Base-by-base conservation (phyloP, 2,797 vertebrate species). In the Sphenopsis melanotis region DNA sequence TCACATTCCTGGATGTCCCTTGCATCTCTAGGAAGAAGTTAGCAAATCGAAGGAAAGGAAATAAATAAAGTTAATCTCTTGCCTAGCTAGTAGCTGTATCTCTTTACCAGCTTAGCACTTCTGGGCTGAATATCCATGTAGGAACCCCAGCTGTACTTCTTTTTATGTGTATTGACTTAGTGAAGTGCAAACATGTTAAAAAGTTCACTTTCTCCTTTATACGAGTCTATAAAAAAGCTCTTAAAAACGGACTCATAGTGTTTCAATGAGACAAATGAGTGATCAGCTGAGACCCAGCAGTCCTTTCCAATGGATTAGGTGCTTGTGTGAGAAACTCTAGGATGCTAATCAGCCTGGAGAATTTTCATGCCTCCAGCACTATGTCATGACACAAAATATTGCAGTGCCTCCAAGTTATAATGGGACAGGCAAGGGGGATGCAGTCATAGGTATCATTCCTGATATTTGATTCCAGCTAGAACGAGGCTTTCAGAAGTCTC, bases 181-280 rank as follows among this genome's bases (percentile, higher is more conserved):
- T 82, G 83, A 94, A 97, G 97, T 97, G 97, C 97, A 98, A 97
- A 98, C 97, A 98, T 95, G 97, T 97, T 97, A 97, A 97, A 94
- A 98, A 97, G 96, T 98, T 98, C 98, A 97, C 98, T 98, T 97
- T 98, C 97, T 97, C 97, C 94, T 98, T 98, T 98, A 98, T 97
- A 97, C 29, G 96, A 98, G 97, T 98, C 98, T 98, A 98, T 98
- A 98, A 98, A 98, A 98, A 96, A 86, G 93, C 97, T 98, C 98
- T 98, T 98, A 98, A 98, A 98, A 98, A 63, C 2, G 95, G 98
- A 98, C 96, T 97, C 98, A 91, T 96, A 97, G 97, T 96, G 98
- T 98, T 97, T 97, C 97, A 95, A 83, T 23, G 90, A 97, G 97
- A 98, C 97, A 98, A 97, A 97, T 37, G 91, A 95, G 36, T 94